A percentile compares a stretch with the other conserved stretches of the same genome.
Evolutionary conservation across 2,113 vertebrate species (phyloP).

Genomic region (Pardalotus punctatus): DNA sequence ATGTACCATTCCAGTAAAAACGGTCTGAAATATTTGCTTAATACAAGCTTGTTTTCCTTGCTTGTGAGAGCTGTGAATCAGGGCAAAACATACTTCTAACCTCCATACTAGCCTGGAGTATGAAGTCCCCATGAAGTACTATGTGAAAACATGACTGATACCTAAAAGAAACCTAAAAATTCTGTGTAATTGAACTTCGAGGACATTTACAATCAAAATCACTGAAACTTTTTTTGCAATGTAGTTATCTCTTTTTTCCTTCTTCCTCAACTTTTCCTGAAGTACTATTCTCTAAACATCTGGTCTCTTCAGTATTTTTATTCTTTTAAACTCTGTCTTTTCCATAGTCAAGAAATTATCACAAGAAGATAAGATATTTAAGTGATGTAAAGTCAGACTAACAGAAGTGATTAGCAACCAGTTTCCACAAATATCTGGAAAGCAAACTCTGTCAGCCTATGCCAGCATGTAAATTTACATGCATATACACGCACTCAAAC

Average conservation of each 20-base stretch:
- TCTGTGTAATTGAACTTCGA: not conserved
- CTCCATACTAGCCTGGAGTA: not conserved
- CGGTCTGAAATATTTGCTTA: not conserved
- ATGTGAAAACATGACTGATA: not conserved
- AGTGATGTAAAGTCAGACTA: not conserved
- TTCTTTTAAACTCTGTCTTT: not conserved
- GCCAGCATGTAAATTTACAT: not conserved
- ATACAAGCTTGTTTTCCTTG: not conserved
- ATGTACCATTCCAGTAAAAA: not conserved
- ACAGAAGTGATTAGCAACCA: not conserved
- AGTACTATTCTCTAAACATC: not conserved
- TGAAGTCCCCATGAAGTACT: not conserved
- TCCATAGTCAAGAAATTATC: not conserved
- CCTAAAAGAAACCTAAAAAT: not conserved
- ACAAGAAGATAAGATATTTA: not conserved
- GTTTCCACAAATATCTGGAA: slow-evolving; percentile 10
- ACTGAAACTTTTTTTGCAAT: not conserved
- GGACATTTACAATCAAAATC: not conserved
- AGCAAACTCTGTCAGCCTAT: not conserved
- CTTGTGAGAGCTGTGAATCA: not conserved
- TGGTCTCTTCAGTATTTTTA: not conserved
- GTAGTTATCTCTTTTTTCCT: not conserved
- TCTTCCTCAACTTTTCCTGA: not conserved
- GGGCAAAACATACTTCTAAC: not conserved
- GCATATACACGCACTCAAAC: not conserved